These are phyloP conservation scores for Hylaeus volcanicus DNA, from an alignment of 1,140 invertebrate species.

Conservation along the genomic window DNA sequence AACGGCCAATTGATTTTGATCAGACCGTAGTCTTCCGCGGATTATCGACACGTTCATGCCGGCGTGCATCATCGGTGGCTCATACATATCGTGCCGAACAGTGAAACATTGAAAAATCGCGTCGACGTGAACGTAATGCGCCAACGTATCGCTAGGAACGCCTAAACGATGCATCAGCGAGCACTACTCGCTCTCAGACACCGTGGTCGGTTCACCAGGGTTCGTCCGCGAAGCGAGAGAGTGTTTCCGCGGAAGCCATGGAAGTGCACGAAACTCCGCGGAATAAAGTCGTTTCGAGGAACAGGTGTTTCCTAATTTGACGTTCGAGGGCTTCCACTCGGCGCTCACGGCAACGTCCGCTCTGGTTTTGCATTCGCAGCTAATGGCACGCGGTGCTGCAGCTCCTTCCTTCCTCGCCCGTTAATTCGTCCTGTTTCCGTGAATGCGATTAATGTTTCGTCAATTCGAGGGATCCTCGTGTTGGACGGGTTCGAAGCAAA, in stretches of 20 bases:
- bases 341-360: conserved; percentile 50
- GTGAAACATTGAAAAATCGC: too few species aligned
- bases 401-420: neutral
- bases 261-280: conserved; percentile 49
- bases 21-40: neutral
- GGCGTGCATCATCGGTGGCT: neutral
- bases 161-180: conserved; percentile 3
- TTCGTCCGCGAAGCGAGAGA: conserved; percentile 26
- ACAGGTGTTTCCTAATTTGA: conserved; percentile 71
- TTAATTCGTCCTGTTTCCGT: conserved; percentile 24
- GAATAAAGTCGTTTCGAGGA: conserved; percentile 68
- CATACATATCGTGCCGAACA: neutral
- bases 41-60: neutral
- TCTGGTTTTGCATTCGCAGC: conserved; percentile 32
- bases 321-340: conserved; percentile 43
- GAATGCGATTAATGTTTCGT: neutral
- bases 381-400: conserved; percentile 3
- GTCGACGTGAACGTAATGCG: too few species aligned
- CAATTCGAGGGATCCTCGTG: neutral
- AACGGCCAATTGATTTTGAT: neutral
- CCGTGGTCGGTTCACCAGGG: neutral
- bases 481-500: neutral
- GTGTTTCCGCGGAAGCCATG: conserved; percentile 3
- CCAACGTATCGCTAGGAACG: neutral
- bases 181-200: neutral